A percentile compares a stretch with the other conserved stretches of the same genome.
These are phyloP conservation scores for Chiroxiphia lanceolata DNA, from an alignment of 2,797 vertebrate genomes.

Conservation along the genomic window DNA sequence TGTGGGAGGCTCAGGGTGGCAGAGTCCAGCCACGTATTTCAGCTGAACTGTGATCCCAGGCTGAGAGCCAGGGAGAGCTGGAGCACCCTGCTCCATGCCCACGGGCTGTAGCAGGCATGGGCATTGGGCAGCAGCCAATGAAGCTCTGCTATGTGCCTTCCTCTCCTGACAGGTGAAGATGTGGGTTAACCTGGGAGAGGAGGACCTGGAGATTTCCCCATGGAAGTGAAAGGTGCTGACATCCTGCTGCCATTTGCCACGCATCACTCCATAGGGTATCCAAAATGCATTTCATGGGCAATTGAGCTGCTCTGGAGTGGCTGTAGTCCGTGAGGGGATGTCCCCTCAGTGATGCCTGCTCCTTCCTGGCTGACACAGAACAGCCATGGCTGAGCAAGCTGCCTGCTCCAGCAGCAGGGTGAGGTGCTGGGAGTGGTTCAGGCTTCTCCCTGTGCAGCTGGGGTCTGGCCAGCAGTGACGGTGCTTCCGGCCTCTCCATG, in stretches of 20 bases:
- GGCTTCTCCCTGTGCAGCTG: background rate
- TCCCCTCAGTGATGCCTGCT: rapidly evolving
- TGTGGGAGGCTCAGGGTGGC: background rate
- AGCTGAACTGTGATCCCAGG: background rate
- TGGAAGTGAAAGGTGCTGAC: background rate
- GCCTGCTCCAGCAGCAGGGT: background rate
- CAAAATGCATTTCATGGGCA: background rate
- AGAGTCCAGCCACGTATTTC: background rate
- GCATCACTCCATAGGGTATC: rapidly evolving
- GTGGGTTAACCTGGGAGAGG: background rate
- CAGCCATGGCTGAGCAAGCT: rapidly evolving
- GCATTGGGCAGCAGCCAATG: background rate
- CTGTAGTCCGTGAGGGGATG: background rate
- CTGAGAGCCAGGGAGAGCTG: background rate
- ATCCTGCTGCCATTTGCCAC: rapidly evolving
- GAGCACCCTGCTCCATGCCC: background rate
- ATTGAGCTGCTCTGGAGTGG: background rate
- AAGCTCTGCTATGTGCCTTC: background rate
- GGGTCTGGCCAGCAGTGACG: background rate
- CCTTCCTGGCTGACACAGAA: background rate
- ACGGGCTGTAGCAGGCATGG: background rate
- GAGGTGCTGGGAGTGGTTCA: rapidly evolving
- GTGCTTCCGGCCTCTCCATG: background rate
- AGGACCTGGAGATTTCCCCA: background rate
- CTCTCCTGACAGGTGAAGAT: background rate